Conservation (phyloP, 2,888 invertebrate genomes). For the Chrysolina haemoptera region DNA sequence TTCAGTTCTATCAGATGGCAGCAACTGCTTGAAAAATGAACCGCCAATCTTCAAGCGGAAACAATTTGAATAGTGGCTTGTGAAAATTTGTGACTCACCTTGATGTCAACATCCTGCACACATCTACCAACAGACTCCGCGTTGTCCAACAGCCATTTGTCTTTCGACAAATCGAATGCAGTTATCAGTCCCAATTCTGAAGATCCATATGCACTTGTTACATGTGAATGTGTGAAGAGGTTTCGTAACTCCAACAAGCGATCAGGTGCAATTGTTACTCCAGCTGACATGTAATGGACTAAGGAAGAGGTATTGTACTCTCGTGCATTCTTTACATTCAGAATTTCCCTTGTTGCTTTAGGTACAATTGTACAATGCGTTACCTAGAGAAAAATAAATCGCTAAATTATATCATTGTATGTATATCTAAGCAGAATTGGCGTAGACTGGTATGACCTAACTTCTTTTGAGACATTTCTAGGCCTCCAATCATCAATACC, state of each 20-base stretch:
- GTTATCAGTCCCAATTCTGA: constrained; percentile 64
- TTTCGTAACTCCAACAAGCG: constrained; percentile 48
- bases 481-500: too few relatives aligned
- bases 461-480: too few relatives aligned
- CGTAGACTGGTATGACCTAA: too few relatives aligned
- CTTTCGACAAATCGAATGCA: constrained; percentile 34
- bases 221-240: constrained; percentile 62
- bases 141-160: constrained; percentile 23
- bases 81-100: constrained; percentile 28
- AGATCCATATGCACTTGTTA: constrained; percentile 66
- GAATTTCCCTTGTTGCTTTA: constrained; percentile 50
- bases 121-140: constrained; percentile 40
- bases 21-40: too few relatives aligned
- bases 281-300: constrained; percentile 50
- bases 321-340: constrained; percentile 38
- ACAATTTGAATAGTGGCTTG: too few relatives aligned
- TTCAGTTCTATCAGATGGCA: too few relatives aligned
- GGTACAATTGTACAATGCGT: constrained; percentile 46
- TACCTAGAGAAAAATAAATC: constrained; percentile 14
- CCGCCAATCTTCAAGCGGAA: too few relatives aligned
- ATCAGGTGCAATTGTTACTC: constrained; percentile 49
- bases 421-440: too few relatives aligned
- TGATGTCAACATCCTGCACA: constrained; percentile 29
- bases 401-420: too few relatives aligned
- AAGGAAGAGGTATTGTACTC: constrained; percentile 50